Base-by-base conservation (phyloP, 2,888 invertebrate genomes). In the Leucophenga maculata region DNA sequence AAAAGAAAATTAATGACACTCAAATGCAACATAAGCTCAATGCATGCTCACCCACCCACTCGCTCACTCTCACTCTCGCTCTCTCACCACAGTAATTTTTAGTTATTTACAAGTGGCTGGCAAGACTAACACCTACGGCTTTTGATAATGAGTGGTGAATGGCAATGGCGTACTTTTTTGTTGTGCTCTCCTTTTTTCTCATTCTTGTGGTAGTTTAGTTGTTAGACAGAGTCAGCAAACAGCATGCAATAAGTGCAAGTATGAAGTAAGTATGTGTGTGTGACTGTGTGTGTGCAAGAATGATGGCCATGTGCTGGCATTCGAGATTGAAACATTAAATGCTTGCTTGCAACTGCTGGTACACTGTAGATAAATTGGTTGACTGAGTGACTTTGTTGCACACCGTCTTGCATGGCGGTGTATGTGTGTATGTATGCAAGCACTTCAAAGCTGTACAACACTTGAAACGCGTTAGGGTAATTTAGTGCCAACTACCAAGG, bases 101-200 rank as follows among this genome's bases (percentile, higher is more conserved):
- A n/a, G 50, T 50, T n/a, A 11, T 26, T 22, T 31, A 31, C 39
- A 60, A 60, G 60, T 60, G 22, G 44, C 11, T 60, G 39, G 16
- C 26, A 64, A 46, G 26, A 46, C 46, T 64, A 48, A 64, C 62
- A 64, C 62, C 62, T 39, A 60, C 60, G 44, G 57, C 60, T 60
- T 39, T 46, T 64, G 62, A 64, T 64, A 64, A 64, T 46, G 46
- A 64, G 62, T 64, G 46, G 14, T 39, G 44, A 16, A 26, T n/a
- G 60, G 16, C 26, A 26, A 57, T 57, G 57, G 57, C 50, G 50
- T n/a, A n/a, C 50, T n/a, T 39, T 77, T 70, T 68, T 69, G n/a
- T n/a, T n/a, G n/a, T 62, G 18, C 50, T 46, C 52, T 32, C 18
- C 39, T n/a, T 31, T 52, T 54, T 44, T 13, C 59, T 26, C 31